These are phyloP conservation scores for Sebastiscus tertius DNA, from an alignment of 2,797 vertebrate genomes.

Conservation along the genomic window DNA sequence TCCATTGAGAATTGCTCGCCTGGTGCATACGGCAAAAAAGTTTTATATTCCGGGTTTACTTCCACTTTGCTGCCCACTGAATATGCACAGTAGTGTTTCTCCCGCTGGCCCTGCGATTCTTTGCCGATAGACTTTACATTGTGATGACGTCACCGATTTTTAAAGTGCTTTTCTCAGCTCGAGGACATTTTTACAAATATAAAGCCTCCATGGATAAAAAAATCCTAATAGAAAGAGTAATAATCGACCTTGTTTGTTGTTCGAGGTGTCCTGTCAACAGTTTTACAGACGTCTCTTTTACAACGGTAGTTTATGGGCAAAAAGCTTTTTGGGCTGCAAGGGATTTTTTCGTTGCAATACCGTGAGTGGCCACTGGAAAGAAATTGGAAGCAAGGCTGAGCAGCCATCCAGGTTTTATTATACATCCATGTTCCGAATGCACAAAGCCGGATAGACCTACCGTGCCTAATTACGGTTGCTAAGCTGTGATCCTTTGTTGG, in stretches of 20 bases:
- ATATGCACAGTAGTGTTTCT: too few species aligned
- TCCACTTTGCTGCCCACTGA: neutral
- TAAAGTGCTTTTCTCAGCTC: neutral
- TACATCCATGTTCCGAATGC: neutral
- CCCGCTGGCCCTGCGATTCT: neutral
- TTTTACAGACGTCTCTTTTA: too few species aligned
- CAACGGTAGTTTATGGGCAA: too few species aligned
- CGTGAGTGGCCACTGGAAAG: too few species aligned
- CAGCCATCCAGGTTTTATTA: too few species aligned
- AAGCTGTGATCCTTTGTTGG: neutral
- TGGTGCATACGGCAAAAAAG: neutral
- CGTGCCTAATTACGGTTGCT: neutral
- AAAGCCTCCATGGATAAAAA: too few species aligned
- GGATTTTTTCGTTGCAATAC: too few species aligned
- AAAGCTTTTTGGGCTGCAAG: too few species aligned
- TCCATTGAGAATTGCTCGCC: neutral
- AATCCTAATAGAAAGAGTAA: too few species aligned
- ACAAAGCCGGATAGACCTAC: neutral
- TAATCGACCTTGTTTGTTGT: fast-evolving
- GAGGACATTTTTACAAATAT: too few species aligned
- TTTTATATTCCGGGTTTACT: neutral
- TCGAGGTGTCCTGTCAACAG: too few species aligned
- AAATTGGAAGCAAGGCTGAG: too few species aligned
- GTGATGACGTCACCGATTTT: neutral
- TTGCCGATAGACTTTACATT: neutral